Evolutionary conservation across 92 coral and sea anemone genomes (phyloP).

Genomic region (Heliopora coerulea): DNA sequence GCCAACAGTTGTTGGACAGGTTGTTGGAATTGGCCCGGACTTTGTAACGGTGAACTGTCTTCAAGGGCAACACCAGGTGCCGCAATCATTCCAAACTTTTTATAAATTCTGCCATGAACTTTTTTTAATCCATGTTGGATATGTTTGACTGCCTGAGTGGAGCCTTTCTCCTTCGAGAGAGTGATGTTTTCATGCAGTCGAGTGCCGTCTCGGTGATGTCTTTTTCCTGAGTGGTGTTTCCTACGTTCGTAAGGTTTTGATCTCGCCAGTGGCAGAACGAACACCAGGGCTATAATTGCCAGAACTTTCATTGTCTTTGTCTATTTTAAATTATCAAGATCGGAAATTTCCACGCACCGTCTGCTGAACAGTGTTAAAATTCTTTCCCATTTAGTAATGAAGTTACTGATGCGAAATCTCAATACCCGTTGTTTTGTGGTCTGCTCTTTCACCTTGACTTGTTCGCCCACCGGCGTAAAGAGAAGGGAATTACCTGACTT

Average conservation of each 20-base stretch:
- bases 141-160: background rate
- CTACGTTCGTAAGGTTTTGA: constrained; percentile 1
- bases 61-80: constrained; percentile 8
- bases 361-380: background rate
- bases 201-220: background rate
- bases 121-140: background rate
- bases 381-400: background rate
- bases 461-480: background rate
- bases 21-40: background rate
- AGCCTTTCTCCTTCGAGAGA: background rate
- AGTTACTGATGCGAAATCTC: background rate
- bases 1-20: constrained; percentile 12
- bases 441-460: constrained; percentile 3
- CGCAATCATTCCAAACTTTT: constrained; percentile 33
- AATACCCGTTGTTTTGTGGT: constrained; percentile 9
- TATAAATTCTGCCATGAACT: constrained; percentile 6
- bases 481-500: background rate
- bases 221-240: background rate
- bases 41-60: background rate
- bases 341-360: background rate
- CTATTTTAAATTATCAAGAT: background rate
- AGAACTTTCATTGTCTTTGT: constrained; percentile 4
- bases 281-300: background rate
- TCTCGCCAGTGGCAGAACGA: background rate
- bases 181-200: background rate